Conservation (phyloP, 2,888 invertebrate species). For the Ophion slaviceki region DNA sequence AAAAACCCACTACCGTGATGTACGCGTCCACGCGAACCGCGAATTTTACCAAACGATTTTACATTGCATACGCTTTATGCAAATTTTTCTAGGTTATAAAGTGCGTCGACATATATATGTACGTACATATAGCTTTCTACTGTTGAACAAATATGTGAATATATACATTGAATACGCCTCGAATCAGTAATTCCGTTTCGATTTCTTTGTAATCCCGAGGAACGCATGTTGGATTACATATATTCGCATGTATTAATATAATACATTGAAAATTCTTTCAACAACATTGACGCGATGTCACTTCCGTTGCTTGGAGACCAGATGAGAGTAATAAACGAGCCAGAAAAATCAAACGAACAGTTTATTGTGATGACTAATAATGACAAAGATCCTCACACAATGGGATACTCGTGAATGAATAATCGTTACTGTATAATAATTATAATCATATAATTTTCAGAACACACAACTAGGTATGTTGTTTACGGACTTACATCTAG, state of each 20-base stretch:
- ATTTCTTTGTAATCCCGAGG: neutral
- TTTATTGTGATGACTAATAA: neutral
- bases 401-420: neutral
- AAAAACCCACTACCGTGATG: neutral
- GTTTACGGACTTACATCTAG: too few species aligned
- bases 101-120: constrained; percentile 12
- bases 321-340: neutral
- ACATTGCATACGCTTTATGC: constrained; percentile 24
- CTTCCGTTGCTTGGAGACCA: neutral
- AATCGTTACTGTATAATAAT: neutral
- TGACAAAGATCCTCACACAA: too few species aligned
- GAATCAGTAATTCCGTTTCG: neutral
- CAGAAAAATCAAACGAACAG: neutral
- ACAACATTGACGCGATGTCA: neutral
- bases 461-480: neutral
- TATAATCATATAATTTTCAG: neutral
- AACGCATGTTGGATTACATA: neutral
- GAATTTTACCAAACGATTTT: constrained; percentile 21
- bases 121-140: neutral
- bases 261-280: neutral
- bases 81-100: constrained; percentile 9
- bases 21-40: neutral
- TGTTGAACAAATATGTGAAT: neutral
- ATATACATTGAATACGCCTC: constrained; percentile 3
- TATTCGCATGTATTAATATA: neutral